These are phyloP conservation scores for Halocynthia aurantium DNA, from an alignment of 23 tunicate genomes.

Conservation along the genomic window DNA sequence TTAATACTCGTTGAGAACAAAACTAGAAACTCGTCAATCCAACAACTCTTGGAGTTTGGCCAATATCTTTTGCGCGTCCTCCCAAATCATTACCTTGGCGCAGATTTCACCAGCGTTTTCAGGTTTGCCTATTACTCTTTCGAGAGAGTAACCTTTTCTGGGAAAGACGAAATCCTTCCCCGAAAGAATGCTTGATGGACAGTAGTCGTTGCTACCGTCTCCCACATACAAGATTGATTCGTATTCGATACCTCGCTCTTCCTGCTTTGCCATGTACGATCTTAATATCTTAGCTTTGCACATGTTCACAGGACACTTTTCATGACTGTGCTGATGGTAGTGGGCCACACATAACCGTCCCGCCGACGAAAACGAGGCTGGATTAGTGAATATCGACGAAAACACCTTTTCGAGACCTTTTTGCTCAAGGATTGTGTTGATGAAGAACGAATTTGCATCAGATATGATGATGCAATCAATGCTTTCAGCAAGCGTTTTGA, in stretches of 20 bases:
- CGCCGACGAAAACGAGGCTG: neutral
- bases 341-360: slow-evolving; percentile 11
- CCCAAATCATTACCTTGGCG: slow-evolving; percentile 4
- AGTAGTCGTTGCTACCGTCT: slow-evolving; percentile 52
- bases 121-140: neutral
- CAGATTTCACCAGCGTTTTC: neutral
- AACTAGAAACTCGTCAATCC: no score
- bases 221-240: slow-evolving; percentile 37
- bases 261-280: neutral
- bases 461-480: slow-evolving; percentile 62
- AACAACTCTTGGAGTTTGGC: no score
- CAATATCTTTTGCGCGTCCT: neutral
- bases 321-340: slow-evolving; percentile 43
- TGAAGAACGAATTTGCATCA: slow-evolving; percentile 45
- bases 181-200: slow-evolving; percentile 18
- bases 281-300: slow-evolving; percentile 35
- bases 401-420: slow-evolving; percentile 3
- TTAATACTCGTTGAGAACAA: no score
- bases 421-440: slow-evolving; percentile 16
- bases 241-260: slow-evolving; percentile 12
- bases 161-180: slow-evolving; percentile 31
- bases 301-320: slow-evolving; percentile 43
- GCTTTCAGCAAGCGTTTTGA: neutral
- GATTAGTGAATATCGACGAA: slow-evolving; percentile 28
- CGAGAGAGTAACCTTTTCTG: slow-evolving; percentile 31